Base-by-base conservation (phyloP, 2,797 vertebrate genomes). In the Lacerta bilineata region DNA sequence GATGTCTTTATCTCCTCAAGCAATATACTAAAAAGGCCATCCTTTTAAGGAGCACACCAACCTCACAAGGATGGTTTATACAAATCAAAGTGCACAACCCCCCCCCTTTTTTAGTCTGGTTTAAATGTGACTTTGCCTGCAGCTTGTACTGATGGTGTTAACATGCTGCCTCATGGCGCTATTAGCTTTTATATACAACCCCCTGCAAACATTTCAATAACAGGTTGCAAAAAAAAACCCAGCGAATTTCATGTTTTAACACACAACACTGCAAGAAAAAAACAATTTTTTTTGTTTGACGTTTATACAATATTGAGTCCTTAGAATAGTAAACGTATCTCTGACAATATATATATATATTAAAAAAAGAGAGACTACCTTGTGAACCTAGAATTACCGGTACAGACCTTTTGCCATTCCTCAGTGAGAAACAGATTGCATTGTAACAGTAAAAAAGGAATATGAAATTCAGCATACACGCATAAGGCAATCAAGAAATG, bases 201-300 rank as follows among this genome's bases (percentile, higher is more conserved):
- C 64, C 74, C 72, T 89, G 85, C 74, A 92, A 23, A 61, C 87
- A 68, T 69, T 90, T 86, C 92, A 88, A 87, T 95, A 94, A 95
- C 95, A 95, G 82, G 88, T 92, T 92, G 95, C 85, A 95, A 93
- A 93, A 94, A 93, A 92, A 88, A 91, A 79, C n/a, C n/a, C 81
- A 95, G 85, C 87, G 87, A 94, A 92, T 96, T 84, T 97, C 97
- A 97, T 96, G 96, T 97, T 96, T 94, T 84, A 55, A 92, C 15
- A 94, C 85, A 92, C 59, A 93, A 94, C 83, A 76, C 93, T 87
- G 85, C 83, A 87, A 93, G 84, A 91, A 92, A 95, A 91, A 78
- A 91, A 83, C 8, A 9, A 10, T n/a, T 36, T 18, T 88, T 87
- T 84, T 55, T 33, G 69, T 85, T 96, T 46, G 87, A 95, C 85